These are phyloP conservation scores for Oceanites oceanicus DNA, from an alignment of 2,113 vertebrate species.

Conservation along the genomic window DNA sequence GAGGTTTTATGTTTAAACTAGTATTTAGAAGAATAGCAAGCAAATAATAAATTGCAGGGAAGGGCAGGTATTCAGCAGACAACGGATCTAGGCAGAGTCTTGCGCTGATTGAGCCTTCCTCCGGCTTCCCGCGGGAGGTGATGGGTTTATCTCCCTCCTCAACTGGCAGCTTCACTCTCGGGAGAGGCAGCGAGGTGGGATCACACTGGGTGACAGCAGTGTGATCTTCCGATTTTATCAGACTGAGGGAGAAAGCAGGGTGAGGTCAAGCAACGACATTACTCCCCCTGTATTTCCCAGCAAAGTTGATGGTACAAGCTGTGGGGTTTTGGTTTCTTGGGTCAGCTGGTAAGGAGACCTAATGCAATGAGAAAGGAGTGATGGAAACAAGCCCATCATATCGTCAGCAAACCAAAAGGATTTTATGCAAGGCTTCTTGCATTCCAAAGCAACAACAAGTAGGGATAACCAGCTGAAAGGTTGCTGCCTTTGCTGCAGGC, in stretches of 20 bases:
- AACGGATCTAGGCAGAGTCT: not conserved
- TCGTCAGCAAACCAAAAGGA: not conserved
- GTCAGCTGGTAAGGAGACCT: not conserved
- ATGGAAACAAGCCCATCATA: not conserved
- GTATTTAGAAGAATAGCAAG: not conserved
- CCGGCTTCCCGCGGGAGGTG: not conserved
- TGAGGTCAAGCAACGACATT: not conserved
- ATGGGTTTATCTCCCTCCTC: not conserved
- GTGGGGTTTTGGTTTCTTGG: not conserved
- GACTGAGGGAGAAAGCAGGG: not conserved
- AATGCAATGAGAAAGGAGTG: not conserved
- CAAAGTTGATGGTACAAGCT: not conserved
- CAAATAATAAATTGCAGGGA: not conserved
- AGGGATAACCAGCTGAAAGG: not conserved
- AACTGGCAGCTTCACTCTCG: not conserved
- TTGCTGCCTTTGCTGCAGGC: not conserved
- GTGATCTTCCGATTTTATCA: not conserved
- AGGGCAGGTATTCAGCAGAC: not conserved
- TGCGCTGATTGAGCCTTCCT: not conserved
- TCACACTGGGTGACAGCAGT: rapidly evolving
- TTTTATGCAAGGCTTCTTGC: not conserved
- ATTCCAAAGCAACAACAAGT: not conserved
- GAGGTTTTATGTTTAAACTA: not conserved
- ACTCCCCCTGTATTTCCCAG: not conserved
- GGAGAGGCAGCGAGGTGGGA: not conserved